phyloP scores from a whole-genome alignment of 2,113 vertebrate genomes.

The Reinhardtius hippoglossoides region DNA sequence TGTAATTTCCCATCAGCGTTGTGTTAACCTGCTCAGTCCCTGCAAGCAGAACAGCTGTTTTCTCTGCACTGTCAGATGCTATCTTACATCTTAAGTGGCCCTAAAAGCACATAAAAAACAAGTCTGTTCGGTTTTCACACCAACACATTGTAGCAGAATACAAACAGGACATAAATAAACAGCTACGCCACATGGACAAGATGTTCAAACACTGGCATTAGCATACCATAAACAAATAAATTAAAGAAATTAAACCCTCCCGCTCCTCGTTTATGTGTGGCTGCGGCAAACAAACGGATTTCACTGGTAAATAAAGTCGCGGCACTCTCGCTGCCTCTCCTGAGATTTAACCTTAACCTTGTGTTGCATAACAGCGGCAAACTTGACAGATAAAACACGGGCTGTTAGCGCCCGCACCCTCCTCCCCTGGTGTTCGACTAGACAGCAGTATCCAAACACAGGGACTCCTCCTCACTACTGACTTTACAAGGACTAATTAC shows the following conservation, averaged over 20 bases:
- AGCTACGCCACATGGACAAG: conserved; percentile 13
- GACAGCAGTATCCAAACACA: conserved; percentile 75
- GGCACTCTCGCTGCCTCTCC: conserved; percentile 53
- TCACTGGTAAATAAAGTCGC: conserved; percentile 63
- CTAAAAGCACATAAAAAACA: conserved; percentile 14
- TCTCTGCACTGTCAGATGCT: background rate
- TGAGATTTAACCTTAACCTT: conserved; percentile 69
- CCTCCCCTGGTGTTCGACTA: conserved; percentile 62
- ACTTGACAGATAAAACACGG: conserved; percentile 73
- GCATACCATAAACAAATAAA: conserved; percentile 49
- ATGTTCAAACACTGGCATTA: conserved; percentile 47
- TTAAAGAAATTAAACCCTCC: conserved; percentile 9
- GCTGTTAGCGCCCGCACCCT: conserved; percentile 49
- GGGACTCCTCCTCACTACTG: conserved; percentile 73
- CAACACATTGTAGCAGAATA: conserved; percentile 19
- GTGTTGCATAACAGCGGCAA: conserved; percentile 72
- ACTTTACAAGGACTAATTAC: conserved; percentile 81
- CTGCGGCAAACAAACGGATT: conserved; percentile 57
- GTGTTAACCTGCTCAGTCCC: background rate
- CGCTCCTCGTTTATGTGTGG: conserved; percentile 9
- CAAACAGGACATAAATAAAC: conserved; percentile 24
- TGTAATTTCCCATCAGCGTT: background rate
- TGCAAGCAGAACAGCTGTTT: conserved; percentile 1
- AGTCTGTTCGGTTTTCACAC: background rate
- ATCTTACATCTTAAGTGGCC: conserved; percentile 13